Percentiles rank a stretch among this genome's conserved stretches.
Conservation (phyloP, 2,113 vertebrate species). For the Egretta garzetta region DNA sequence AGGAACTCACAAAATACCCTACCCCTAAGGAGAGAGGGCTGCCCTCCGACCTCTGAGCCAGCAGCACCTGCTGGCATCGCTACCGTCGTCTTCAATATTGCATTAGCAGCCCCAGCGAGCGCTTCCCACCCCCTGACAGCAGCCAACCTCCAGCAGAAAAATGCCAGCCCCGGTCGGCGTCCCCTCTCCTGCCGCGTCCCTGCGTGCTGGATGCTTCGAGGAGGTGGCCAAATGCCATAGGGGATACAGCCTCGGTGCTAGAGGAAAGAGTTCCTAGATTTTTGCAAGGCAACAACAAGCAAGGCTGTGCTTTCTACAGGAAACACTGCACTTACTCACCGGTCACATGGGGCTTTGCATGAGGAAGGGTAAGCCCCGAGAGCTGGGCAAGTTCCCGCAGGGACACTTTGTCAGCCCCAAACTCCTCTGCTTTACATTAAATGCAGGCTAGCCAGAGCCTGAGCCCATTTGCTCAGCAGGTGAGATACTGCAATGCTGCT, state of each 20-base stretch:
- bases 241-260: neutral
- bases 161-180: neutral
- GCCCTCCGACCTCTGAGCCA: neutral
- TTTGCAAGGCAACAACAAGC: neutral
- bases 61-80: slow-evolving; percentile 5
- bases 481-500: neutral
- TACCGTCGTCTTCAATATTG: neutral
- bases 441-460: fast-evolving
- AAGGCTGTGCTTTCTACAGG: neutral
- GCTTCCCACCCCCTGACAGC: neutral
- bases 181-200: neutral
- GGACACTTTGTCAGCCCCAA: neutral
- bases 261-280: neutral
- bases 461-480: neutral
- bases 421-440: neutral
- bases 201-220: neutral
- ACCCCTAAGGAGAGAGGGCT: neutral
- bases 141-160: neutral
- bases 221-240: neutral
- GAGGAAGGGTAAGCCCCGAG: slow-evolving; percentile 27
- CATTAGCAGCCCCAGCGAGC: fast-evolving
- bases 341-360: slow-evolving; percentile 43
- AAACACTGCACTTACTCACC: slow-evolving; percentile 45
- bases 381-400: neutral
- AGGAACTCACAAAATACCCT: neutral